phyloP scores from a whole-genome alignment of 2,113 vertebrate species.

The Noctilio leporinus region DNA sequence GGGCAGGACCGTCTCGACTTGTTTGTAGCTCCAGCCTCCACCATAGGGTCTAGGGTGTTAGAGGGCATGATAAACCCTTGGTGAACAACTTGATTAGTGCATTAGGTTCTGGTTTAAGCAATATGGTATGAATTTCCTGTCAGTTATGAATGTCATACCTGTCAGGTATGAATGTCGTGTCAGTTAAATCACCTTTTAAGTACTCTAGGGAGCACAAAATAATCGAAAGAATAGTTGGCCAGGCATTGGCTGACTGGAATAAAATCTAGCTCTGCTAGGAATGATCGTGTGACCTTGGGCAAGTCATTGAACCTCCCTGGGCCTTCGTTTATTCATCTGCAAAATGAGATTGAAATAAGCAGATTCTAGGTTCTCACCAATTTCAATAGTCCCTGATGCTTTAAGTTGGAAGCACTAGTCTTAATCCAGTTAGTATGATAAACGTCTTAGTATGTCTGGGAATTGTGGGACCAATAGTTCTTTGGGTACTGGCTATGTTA shows the following conservation, averaged over 20 bases:
- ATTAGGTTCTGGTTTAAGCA: neutral
- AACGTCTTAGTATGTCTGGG: too few species aligned
- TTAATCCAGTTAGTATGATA: neutral
- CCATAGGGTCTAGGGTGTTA: neutral
- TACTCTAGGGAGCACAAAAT: neutral
- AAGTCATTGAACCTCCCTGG: neutral
- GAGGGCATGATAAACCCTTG: neutral
- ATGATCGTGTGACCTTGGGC: neutral
- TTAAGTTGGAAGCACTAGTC: neutral
- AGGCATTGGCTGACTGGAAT: too few species aligned
- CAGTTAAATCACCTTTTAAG: neutral
- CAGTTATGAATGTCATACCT: too few species aligned
- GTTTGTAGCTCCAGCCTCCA: neutral
- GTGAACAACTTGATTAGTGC: neutral
- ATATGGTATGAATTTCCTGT: neutral
- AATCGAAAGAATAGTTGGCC: neutral
- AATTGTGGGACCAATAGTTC: neutral
- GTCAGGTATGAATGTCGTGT: too few species aligned
- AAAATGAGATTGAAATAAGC: neutral
- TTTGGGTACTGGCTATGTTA: neutral
- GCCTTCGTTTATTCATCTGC: neutral
- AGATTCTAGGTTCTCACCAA: neutral
- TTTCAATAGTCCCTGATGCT: neutral
- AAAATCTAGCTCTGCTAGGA: neutral
- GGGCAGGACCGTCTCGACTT: neutral